Percentiles rank a stretch among this genome's conserved stretches.
Conservation (phyloP, 1,140 invertebrate species). For the Parapsyche elsis region DNA sequence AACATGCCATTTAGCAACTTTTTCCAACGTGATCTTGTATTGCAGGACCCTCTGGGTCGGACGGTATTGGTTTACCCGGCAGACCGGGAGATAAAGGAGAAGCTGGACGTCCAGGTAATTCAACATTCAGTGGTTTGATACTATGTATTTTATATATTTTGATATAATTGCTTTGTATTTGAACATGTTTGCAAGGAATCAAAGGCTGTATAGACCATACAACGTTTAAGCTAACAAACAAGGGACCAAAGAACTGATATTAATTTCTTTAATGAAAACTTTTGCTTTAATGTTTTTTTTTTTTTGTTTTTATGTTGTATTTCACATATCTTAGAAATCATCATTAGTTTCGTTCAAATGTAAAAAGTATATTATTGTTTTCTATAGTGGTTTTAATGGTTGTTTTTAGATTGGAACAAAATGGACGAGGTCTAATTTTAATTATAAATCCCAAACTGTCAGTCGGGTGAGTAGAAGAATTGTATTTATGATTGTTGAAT, state of each 20-base stretch:
- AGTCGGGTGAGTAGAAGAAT: slow-evolving; percentile 3
- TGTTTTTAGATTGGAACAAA: too few species aligned
- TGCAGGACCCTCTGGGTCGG: slow-evolving; percentile 48
- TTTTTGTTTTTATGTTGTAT: too few species aligned
- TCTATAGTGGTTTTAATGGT: too few species aligned
- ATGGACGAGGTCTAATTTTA: too few species aligned
- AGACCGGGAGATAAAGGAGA: slow-evolving; percentile 53
- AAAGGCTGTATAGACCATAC: slow-evolving; percentile 40
- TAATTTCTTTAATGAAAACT: too few species aligned
- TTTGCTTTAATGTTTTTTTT: too few species aligned
- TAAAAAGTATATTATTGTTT: too few species aligned
- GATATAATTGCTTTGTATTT: slow-evolving; percentile 7
- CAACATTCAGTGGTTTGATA: background rate
- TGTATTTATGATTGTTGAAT: too few species aligned
- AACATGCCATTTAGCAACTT: too few species aligned
- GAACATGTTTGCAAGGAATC: slow-evolving; percentile 41
- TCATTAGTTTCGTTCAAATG: too few species aligned
- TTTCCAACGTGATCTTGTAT: background rate
- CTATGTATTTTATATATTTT: background rate
- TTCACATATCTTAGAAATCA: too few species aligned
- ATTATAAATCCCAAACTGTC: background rate
- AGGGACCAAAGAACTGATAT: slow-evolving; percentile 45
- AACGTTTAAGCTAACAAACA: slow-evolving; percentile 50
- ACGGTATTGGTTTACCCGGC: slow-evolving; percentile 49
- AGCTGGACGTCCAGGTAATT: slow-evolving; percentile 52